Percentiles rank a stretch among this genome's conserved stretches.
Conservation (phyloP, 2,888 invertebrate species). For the Acanthosepion pharaonis region DNA sequence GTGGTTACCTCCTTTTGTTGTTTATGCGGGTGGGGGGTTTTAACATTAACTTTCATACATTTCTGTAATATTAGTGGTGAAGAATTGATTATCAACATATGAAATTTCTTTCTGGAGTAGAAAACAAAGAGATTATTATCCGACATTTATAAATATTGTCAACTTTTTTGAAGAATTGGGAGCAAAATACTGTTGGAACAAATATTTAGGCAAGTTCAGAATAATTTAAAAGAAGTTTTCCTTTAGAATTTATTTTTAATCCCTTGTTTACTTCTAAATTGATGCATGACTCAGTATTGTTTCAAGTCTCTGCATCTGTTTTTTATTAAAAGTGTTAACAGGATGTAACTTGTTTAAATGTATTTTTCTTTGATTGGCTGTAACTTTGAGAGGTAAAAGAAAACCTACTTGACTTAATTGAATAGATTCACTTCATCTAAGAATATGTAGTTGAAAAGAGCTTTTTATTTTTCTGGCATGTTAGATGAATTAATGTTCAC, state of each 20-base stretch:
- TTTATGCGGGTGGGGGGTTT: accelerated
- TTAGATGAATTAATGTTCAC: neutral
- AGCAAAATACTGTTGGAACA: too few species aligned
- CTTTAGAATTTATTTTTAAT: too few species aligned
- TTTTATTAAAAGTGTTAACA: neutral
- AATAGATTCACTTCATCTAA: neutral
- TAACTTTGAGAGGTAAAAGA: neutral
- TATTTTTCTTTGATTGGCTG: neutral
- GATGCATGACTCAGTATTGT: neutral
- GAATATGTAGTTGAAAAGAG: neutral
- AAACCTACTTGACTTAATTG: neutral
- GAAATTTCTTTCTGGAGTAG: too few species aligned
- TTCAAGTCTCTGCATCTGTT: neutral
- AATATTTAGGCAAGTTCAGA: too few species aligned
- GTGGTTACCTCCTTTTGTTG: too few species aligned
- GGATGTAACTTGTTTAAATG: neutral
- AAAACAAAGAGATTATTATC: too few species aligned
- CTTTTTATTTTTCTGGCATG: neutral
- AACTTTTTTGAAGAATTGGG: too few species aligned
- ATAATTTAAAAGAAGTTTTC: too few species aligned
- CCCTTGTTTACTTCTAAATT: neutral
- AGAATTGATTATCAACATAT: too few species aligned
- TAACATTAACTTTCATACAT: too few species aligned
- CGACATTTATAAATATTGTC: too few species aligned
- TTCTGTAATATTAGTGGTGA: too few species aligned